Evolutionary conservation across 2,113 vertebrate genomes (phyloP), one percentile per base, ranked within the genome.

Genomic region (Hypanus sabinus): DNA sequence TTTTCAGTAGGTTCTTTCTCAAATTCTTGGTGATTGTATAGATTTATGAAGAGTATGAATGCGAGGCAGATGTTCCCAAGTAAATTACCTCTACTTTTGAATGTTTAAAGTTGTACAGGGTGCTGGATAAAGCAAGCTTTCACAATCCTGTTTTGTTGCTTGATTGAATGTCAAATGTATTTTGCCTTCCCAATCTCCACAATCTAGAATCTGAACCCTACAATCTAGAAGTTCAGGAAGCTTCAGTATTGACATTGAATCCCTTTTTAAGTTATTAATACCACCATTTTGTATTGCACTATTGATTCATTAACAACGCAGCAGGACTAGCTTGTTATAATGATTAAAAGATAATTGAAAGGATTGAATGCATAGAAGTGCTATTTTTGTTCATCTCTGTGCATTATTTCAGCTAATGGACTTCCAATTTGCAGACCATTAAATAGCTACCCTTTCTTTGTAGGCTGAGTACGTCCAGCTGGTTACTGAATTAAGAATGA

Each of bases 381-480:
- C 76, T 10, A 92, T 36, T 27, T 38, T 12, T 71, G 14, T 3
- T 27, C 7, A 30, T 55, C 5, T 73, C 22, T 93, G 22, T 46
- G 20, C 8, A 46, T 12, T 73, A 5, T 73, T 73, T 93, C 24
- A 30, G 36, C 73, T 73, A 93, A 75, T 73, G 46, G 12, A 33
- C 16, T 18, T 62, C n/a, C 27, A 22, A 46, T 38, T 73, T 71
- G 62, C 30, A 33, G 90, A 93, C 73, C 9, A 46, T 93, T 93
- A 93, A 93, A 71, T 11, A 27, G 24, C 22, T 27, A 71, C 5
- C 11, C 92, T 88, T 94, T 0, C 24, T 0, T 96, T 96, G 79
- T 94, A 99, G 99, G 99, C 96, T 0, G 99, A 99, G 95, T 99
- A 99, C n/a, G 99, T 99, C 62, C 99, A 99, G 96, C 97, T 99